A percentile compares a stretch with the other conserved stretches of the same genome.
These are phyloP conservation scores for Nibea albiflora DNA, from an alignment of 2,113 vertebrate genomes.

Conservation along the genomic window DNA sequence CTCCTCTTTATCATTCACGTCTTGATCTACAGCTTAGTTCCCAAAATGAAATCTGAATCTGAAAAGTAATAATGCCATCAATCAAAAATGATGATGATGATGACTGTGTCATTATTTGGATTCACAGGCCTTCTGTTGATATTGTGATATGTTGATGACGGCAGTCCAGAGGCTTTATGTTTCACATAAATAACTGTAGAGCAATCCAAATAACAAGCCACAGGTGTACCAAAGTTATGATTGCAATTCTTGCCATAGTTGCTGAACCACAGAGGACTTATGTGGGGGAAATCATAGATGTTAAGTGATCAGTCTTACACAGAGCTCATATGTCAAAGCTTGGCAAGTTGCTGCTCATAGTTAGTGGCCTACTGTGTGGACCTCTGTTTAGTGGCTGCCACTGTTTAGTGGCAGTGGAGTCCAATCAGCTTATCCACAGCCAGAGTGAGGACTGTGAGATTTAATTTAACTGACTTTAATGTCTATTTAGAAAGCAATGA, in stretches of 20 bases:
- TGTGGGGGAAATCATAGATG: conserved; percentile 24
- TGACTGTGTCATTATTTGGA: conserved; percentile 5
- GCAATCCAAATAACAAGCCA: background rate
- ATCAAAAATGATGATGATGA: conserved; percentile 4
- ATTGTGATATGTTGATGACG: background rate
- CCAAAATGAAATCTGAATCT: conserved; percentile 18
- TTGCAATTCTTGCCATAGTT: too few relatives aligned
- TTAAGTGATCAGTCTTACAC: conserved; percentile 13
- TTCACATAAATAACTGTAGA: background rate
- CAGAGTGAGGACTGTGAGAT: conserved; percentile 11
- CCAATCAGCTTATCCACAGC: conserved; percentile 26
- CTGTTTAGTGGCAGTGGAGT: background rate
- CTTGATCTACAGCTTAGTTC: conserved; percentile 8
- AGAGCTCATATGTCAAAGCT: background rate
- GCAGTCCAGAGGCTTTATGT: background rate
- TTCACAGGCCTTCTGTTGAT: background rate
- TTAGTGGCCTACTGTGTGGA: conserved; percentile 23
- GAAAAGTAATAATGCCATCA: conserved; percentile 20
- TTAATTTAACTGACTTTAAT: conserved; percentile 7
- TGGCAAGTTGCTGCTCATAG: conserved; percentile 11
- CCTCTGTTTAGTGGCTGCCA: conserved; percentile 3
- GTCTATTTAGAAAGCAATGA: background rate
- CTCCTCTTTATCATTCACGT: conserved; percentile 3
- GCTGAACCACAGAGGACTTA: background rate
- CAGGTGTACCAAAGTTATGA: background rate